phyloP scores from a whole-genome alignment of 2,888 invertebrate genomes.

The Danaus chrysippus region DNA sequence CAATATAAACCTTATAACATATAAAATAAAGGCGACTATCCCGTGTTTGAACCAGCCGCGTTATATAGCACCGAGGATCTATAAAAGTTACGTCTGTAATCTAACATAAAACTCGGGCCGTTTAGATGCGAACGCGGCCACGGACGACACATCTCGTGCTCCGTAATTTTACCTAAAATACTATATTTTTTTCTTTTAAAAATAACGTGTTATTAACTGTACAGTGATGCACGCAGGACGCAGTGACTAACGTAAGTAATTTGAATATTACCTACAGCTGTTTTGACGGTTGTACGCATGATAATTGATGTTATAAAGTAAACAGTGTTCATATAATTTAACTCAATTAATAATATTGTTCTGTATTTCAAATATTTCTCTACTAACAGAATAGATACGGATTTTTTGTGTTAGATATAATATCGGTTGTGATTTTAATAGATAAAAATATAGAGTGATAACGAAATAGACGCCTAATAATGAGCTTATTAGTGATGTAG shows the following conservation, averaged over 20 bases:
- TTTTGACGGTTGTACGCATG: conserved; percentile 46
- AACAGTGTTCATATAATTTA: too few relatives aligned
- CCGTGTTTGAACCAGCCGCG: conserved; percentile 70
- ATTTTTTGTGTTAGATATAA: too few relatives aligned
- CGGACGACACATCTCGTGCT: conserved; percentile 79
- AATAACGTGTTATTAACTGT: conserved; percentile 61
- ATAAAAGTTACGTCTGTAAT: conserved; percentile 80
- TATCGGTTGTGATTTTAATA: too few relatives aligned
- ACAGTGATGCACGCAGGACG: too few relatives aligned
- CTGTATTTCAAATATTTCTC: too few relatives aligned
- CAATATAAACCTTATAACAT: conserved; percentile 57
- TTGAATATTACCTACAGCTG: too few relatives aligned
- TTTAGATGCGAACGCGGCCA: conserved; percentile 79
- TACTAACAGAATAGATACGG: too few relatives aligned
- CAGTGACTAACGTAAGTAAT: too few relatives aligned
- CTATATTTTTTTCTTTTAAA: conserved; percentile 69
- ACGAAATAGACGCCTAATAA: conserved; percentile 27
- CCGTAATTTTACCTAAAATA: conserved; percentile 78
- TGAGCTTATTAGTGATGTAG: not conserved
- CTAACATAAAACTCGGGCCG: conserved; percentile 80
- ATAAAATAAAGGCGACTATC: conserved; percentile 61
- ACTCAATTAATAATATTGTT: too few relatives aligned
- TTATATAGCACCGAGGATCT: conserved; percentile 80
- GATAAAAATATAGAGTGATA: too few relatives aligned
- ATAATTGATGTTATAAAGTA: conserved; percentile 14